Evolutionary conservation across 2,113 vertebrate species (phyloP), one percentile per base, ranked within the genome.

Genomic region (Sterrhoptilus dennistouni): DNA sequence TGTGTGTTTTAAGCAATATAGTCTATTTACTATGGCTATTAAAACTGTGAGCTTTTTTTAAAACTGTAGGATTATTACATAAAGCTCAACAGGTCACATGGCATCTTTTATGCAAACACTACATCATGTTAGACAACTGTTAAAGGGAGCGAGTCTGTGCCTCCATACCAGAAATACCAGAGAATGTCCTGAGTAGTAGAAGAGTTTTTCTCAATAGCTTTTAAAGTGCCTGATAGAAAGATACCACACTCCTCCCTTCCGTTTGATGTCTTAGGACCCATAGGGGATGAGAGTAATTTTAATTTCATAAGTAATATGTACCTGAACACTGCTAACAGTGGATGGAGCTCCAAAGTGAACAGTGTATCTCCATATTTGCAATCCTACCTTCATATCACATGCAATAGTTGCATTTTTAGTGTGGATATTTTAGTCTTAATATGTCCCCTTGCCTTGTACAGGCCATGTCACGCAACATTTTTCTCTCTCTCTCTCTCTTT

Each of bases 391-490:
- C 24, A 82, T 13, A 89, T 19, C 22, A 47, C 14, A 31, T 11
- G 2, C 17, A 68, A 42, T 36, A 61, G 3, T 7, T 79, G 6
- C 2, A 3, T 45, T 4, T 42, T 42, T 17, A 38, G 53, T 4
- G 31, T 54, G 24, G 18, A 17, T 35, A 38, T 86, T 83, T 90
- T 19, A 35, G 12, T 27, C 24, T 56, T 42, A 49, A 2, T 44
- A 28, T 14, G 36, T 23, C 1, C 3, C 12, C 6, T 66, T 56
- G 10, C 3, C 19, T 40, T 84, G 8, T 36, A 11, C 2, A 54
- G 28, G 14, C 14, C 14, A 5, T 14, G 4, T 19, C 8, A 56
- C 0, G 0, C 7, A 63, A 3, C 1, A 24, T 54, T 70, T 64
- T 14, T 42, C 3, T 45, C 15, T 28, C 2, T 52, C 1, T 17